Evolutionary conservation across 2,113 vertebrate species (phyloP), one percentile per base, ranked within the genome.

Genomic region (Dicerorhinus sumatrensis): DNA sequence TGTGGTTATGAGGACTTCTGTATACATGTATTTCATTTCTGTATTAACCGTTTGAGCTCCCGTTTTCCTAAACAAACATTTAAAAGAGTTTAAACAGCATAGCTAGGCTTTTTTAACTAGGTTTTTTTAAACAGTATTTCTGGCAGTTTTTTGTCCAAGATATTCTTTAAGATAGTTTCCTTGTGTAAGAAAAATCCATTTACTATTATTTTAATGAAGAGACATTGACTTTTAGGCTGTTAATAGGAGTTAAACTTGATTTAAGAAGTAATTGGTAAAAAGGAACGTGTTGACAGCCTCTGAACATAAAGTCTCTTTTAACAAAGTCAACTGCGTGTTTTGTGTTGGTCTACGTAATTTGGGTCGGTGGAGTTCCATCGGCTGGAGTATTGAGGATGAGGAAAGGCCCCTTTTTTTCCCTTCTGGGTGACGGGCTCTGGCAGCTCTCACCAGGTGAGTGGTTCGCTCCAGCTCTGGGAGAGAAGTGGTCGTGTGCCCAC

Each of bases 331-430:
- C 42, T 96, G 16, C 77, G 73, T 75, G 25, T 77, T 88, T 67
- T 67, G 69, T 82, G 69, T 65, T 70, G 63, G 36, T 83, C 62
- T 69, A 5, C 3, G 0, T 90, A 72, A 69, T 79, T 72, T 83
- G 88, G 91, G 56, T 91, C 69, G 63, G 58, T 90, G 56, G 56
- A n/a, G 77, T 90, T 73, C 36, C 13, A 5, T 80, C 29, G 94
- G 67, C 93, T 86, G 62, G 27, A 83, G 46, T 58, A 33, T 48
- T 90, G 85, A 95, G 85, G 82, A 33, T 58, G 91, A 94, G 72
- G 58, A 76, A 94, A 89, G 88, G 6, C n/a, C 20, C 51, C 58
- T 1, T 46, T 63, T 42, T 31, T 58, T 7, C 70, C 10, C 65
- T 20, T 88, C n/a, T 75, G 63, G 77, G 31, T 79, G 69, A 56